A percentile compares a stretch with the other conserved stretches of the same genome.
These are phyloP conservation scores for Girardinichthys multiradiatus DNA, from an alignment of 2,113 vertebrate genomes.

Conservation along the genomic window DNA sequence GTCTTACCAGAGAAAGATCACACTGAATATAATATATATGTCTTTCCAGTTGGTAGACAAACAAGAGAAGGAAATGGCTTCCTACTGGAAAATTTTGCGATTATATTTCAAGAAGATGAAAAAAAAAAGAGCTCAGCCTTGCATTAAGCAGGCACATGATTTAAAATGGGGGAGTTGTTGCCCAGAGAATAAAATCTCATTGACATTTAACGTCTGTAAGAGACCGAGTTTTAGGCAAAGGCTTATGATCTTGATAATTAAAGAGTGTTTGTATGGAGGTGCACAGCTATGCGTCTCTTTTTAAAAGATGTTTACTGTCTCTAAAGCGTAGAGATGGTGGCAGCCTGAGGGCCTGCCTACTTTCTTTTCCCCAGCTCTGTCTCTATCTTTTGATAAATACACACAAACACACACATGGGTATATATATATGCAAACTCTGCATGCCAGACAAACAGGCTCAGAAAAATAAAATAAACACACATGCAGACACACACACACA, in stretches of 20 bases:
- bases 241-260: slow-evolving; percentile 77
- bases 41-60: slow-evolving; percentile 9
- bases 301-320: slow-evolving; percentile 77
- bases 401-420: slow-evolving; percentile 43
- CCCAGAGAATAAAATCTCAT: slow-evolving; percentile 41
- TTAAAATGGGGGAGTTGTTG: slow-evolving; percentile 3
- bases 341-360: slow-evolving; percentile 65
- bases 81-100: neutral
- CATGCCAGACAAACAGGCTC: slow-evolving; percentile 29
- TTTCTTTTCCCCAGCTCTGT: slow-evolving; percentile 47
- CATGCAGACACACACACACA: slow-evolving; percentile 39
- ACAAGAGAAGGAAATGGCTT: slow-evolving; percentile 26
- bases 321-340: slow-evolving; percentile 66
- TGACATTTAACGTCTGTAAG: slow-evolving; percentile 60
- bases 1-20: slow-evolving; percentile 32
- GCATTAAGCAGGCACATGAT: slow-evolving; percentile 7
- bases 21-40: slow-evolving; percentile 26
- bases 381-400: slow-evolving; percentile 53
- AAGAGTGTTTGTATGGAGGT: slow-evolving; percentile 71
- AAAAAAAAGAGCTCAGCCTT: slow-evolving; percentile 15
- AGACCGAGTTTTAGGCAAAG: slow-evolving; percentile 65
- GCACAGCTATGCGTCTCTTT: slow-evolving; percentile 58
- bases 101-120: slow-evolving; percentile 15
- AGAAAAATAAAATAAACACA: neutral
- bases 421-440: slow-evolving; percentile 26